Evolutionary conservation across 2,888 invertebrate genomes (phyloP).

Genomic region (Philaethria dido): DNA sequence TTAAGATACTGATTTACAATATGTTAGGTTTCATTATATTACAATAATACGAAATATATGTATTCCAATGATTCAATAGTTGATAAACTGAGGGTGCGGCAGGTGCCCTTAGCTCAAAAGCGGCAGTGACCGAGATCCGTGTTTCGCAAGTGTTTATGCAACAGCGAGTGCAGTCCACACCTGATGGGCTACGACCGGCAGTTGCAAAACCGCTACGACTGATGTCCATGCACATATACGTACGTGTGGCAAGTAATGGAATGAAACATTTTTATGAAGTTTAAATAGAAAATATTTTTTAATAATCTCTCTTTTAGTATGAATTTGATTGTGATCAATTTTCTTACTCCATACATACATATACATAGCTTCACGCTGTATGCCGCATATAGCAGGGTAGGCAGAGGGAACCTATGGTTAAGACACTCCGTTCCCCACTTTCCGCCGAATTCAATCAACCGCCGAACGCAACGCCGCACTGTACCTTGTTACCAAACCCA

Average conservation of each 20-base stretch:
- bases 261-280: slow-evolving; percentile 40
- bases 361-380: no score
- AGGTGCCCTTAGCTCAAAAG: slow-evolving; percentile 62
- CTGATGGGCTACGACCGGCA: slow-evolving; percentile 70
- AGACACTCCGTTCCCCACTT: no score
- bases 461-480: no score
- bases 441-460: no score
- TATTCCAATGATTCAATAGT: slow-evolving; percentile 39
- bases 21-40: no score
- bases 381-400: no score
- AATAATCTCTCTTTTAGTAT: slow-evolving; percentile 6
- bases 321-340: not conserved
- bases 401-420: no score
- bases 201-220: slow-evolving; percentile 67
- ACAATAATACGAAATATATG: slow-evolving; percentile 32
- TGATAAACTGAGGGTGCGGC: slow-evolving; percentile 55
- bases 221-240: slow-evolving; percentile 59
- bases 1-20: no score
- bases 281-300: slow-evolving; percentile 13
- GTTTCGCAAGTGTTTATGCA: slow-evolving; percentile 80
- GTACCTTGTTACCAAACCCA: no score
- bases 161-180: slow-evolving; percentile 73
- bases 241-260: slow-evolving; percentile 51
- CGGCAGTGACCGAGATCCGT: slow-evolving; percentile 82
- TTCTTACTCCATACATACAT: no score